Percentiles rank a stretch among this genome's conserved stretches.
These are phyloP conservation scores for Reticulitermes speratus DNA, from an alignment of 1,140 invertebrate genomes.

Conservation along the genomic window DNA sequence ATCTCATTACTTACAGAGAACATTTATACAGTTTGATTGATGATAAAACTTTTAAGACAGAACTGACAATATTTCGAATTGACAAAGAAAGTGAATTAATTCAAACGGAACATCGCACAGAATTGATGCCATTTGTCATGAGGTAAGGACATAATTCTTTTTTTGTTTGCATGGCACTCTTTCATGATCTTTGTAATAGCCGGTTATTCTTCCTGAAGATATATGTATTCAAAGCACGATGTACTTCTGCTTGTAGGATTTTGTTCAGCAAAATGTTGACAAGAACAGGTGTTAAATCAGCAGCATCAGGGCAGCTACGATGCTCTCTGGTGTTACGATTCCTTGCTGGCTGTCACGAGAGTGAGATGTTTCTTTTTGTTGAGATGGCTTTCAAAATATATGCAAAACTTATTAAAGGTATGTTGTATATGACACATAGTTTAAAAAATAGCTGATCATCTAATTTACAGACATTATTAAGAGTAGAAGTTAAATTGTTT, in stretches of 20 bases:
- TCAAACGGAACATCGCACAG: constrained; percentile 67
- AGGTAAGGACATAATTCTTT: constrained; percentile 47
- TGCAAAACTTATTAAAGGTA: constrained; percentile 58
- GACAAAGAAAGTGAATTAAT: constrained; percentile 66
- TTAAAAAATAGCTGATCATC: too few relatives aligned
- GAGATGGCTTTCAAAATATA: constrained; percentile 81
- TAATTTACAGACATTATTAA: too few relatives aligned
- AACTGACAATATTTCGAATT: constrained; percentile 76
- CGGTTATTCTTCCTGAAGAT: not conserved
- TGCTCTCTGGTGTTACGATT: constrained; percentile 80
- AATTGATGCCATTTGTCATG: constrained; percentile 78
- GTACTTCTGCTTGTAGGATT: constrained; percentile 52
- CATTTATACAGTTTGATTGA: constrained; percentile 76
- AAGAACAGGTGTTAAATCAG: constrained; percentile 66
- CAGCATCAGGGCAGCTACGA: constrained; percentile 63
- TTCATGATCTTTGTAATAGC: not conserved
- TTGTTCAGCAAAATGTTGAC: constrained; percentile 86
- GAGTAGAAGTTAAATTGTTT: too few relatives aligned
- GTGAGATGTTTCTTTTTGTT: constrained; percentile 77
- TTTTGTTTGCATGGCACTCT: not conserved
- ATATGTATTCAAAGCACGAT: not conserved
- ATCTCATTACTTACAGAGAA: constrained; percentile 45
- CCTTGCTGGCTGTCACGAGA: constrained; percentile 73
- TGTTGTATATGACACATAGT: not conserved
- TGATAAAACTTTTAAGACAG: constrained; percentile 84